These are phyloP conservation scores for Bombylius major DNA, from an alignment of 2,888 invertebrate genomes.

Conservation along the genomic window DNA sequence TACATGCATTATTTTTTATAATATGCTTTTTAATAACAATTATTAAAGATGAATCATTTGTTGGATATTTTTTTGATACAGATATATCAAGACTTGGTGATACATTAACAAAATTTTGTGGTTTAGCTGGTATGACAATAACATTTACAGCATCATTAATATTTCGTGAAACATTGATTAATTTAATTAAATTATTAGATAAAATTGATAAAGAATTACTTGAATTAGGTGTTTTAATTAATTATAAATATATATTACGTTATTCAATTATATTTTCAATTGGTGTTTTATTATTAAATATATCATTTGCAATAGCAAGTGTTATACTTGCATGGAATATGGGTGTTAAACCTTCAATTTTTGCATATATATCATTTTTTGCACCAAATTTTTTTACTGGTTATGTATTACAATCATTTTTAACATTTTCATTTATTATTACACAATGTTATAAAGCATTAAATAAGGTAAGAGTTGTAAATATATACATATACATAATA, in stretches of 20 bases:
- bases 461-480: constrained; percentile 23
- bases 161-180: constrained; percentile 24
- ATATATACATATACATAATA: too few species aligned
- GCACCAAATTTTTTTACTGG: constrained; percentile 24
- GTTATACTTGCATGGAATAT: constrained; percentile 14
- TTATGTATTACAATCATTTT: constrained; percentile 6
- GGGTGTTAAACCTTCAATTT: constrained; percentile 9
- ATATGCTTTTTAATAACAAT: constrained; percentile 25
- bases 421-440: constrained; percentile 18
- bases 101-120: constrained; percentile 29
- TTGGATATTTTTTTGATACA: constrained; percentile 31
- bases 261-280: constrained; percentile 22
- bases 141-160: constrained; percentile 27
- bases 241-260: constrained; percentile 26
- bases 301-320: constrained; percentile 19
- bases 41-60: constrained; percentile 27
- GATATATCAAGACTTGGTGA: constrained; percentile 30
- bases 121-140: constrained; percentile 26
- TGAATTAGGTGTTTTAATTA: constrained; percentile 25
- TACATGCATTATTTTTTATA: constrained; percentile 13
- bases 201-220: constrained; percentile 26
- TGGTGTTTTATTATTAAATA: constrained; percentile 21
- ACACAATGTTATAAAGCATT: constrained; percentile 21
- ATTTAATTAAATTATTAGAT: constrained; percentile 23
- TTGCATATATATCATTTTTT: constrained; percentile 21